Percentiles rank a stretch among this genome's conserved stretches.
phyloP scores from a whole-genome alignment of 2,888 invertebrate species.

The Hydrotaea diabolus region DNA sequence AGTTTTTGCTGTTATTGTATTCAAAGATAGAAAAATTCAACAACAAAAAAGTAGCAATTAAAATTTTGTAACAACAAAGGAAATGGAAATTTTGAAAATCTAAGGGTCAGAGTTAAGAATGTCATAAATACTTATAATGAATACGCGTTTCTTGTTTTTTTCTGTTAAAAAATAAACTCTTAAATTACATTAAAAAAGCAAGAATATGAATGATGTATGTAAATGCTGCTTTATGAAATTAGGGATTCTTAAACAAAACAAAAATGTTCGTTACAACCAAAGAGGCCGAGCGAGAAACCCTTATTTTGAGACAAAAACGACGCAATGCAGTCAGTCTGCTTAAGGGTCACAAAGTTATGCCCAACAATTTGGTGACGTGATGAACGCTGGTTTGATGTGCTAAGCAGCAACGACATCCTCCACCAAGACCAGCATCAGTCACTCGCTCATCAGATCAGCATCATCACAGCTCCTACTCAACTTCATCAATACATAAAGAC shows the following conservation, averaged over 20 bases:
- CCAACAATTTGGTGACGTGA: slow-evolving; percentile 1
- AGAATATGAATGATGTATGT: slow-evolving; percentile 3
- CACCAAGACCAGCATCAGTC: background rate
- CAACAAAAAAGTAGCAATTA: background rate
- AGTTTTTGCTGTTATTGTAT: background rate
- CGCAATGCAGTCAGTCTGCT: background rate
- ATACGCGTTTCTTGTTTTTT: background rate
- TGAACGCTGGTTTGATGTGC: background rate
- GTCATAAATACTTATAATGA: background rate
- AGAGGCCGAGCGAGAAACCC: too few relatives aligned
- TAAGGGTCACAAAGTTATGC: slow-evolving; percentile 18
- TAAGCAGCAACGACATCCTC: background rate
- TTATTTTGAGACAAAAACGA: slow-evolving; percentile 19
- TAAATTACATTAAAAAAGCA: slow-evolving; percentile 26
- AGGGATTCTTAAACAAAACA: background rate
- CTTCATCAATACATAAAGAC: background rate
- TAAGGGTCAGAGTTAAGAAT: slow-evolving; percentile 24
- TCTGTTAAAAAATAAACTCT: slow-evolving; percentile 28
- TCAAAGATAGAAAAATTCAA: too few relatives aligned
- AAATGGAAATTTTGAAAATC: slow-evolving; percentile 23
- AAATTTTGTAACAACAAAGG: background rate
- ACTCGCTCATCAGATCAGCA: background rate
- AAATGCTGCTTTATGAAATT: slow-evolving; percentile 9
- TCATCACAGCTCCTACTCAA: background rate
- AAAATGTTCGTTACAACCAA: slow-evolving; percentile 6